phyloP scores from a whole-genome alignment of 2,113 vertebrate genomes.

The Cranoglanis bouderius region DNA sequence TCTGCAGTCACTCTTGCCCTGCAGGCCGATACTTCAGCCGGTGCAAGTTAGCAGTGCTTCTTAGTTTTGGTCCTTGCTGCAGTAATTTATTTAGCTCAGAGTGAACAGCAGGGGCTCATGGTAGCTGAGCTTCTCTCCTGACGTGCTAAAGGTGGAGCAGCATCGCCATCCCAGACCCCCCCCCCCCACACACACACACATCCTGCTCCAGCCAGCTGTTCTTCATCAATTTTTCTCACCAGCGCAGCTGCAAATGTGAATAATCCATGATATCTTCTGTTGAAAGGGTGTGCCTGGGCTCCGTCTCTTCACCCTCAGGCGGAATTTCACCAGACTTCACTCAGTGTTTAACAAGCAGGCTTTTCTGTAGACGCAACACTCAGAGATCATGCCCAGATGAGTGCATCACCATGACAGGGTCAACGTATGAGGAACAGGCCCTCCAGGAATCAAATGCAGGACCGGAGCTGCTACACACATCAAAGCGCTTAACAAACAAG shows the following conservation, averaged over 20 bases:
- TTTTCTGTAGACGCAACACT: conserved; percentile 49
- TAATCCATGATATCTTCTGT: conserved; percentile 73
- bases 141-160: conserved; percentile 36
- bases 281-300: conserved; percentile 60
- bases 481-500: conserved; percentile 49
- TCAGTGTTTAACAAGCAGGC: conserved; percentile 54
- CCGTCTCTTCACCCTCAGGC: conserved; percentile 52
- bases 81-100: conserved; percentile 24
- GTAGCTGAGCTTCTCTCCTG: conserved; percentile 36
- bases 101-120: conserved; percentile 27
- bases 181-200: not conserved
- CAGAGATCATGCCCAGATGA: conserved; percentile 51
- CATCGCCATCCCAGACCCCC: conserved; percentile 25
- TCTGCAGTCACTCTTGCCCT: conserved; percentile 53
- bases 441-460: conserved; percentile 50
- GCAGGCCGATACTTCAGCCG: not conserved
- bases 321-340: conserved; percentile 52
- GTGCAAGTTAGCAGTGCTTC: not conserved
- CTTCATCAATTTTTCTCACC: conserved; percentile 72
- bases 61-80: conserved; percentile 26
- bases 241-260: conserved; percentile 74
- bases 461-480: conserved; percentile 42
- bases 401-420: conserved; percentile 59
- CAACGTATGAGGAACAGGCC: conserved; percentile 50
- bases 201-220: conserved; percentile 72